A percentile compares a stretch with the other conserved stretches of the same genome.
These are phyloP conservation scores for Hippocampus guttulatus DNA, from an alignment of 2,113 vertebrate genomes.

Conservation along the genomic window DNA sequence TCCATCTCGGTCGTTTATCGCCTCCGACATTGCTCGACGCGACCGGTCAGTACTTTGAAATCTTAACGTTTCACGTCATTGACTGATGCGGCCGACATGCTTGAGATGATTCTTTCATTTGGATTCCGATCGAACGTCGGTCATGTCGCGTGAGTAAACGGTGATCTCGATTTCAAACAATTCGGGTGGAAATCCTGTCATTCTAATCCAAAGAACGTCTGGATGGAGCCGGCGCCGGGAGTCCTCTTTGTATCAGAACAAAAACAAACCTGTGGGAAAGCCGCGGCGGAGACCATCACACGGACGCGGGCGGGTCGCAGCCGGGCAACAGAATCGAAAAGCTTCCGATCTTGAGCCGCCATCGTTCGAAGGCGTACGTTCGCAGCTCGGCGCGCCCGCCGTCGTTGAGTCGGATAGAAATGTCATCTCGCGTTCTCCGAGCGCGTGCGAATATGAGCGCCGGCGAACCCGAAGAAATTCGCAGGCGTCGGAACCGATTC, in stretches of 20 bases:
- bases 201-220: conserved; percentile 4
- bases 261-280: conserved; percentile 44
- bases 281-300: conserved; percentile 24
- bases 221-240: background rate
- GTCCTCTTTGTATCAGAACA: background rate
- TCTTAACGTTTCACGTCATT: too few relatives aligned
- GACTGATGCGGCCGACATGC: background rate
- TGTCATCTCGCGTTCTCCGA: too few relatives aligned
- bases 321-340: conserved; percentile 19
- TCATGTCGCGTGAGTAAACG: background rate
- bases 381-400: too few relatives aligned
- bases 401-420: too few relatives aligned
- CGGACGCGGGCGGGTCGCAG: conserved; percentile 17
- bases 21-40: too few relatives aligned
- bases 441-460: too few relatives aligned
- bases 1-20: background rate
- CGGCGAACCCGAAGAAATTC: too few relatives aligned
- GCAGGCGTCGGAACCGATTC: too few relatives aligned
- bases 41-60: too few relatives aligned
- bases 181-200: conserved; percentile 7
- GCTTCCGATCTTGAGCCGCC: conserved; percentile 8
- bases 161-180: background rate
- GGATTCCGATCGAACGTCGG: background rate
- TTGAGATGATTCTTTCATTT: too few relatives aligned
- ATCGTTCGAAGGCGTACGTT: background rate